Conservation (phyloP, 1,140 invertebrate species). For the Bombus cullumanus region DNA sequence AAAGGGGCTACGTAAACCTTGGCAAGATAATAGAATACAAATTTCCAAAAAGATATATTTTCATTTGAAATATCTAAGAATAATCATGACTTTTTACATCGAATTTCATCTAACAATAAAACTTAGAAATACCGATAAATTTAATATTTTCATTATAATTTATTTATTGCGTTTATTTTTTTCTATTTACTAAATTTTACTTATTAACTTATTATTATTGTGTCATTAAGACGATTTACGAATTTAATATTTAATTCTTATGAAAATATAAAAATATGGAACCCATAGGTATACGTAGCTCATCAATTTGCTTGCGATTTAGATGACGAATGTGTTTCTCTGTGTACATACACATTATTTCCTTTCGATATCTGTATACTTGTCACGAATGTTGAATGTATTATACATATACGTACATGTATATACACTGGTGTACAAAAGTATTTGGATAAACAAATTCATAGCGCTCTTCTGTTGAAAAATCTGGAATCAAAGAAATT, state of each 20-base stretch:
- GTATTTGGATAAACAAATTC: too few relatives aligned
- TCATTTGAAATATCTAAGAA: too few relatives aligned
- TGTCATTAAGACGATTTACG: too few relatives aligned
- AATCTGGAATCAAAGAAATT: too few relatives aligned
- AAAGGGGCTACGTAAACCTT: background rate
- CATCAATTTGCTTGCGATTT: constrained; percentile 14
- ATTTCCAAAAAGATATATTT: too few relatives aligned
- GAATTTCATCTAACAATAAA: too few relatives aligned
- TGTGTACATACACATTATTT: constrained; percentile 13
- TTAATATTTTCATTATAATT: background rate
- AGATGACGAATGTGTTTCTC: background rate
- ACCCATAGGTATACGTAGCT: background rate
- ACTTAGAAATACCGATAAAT: background rate
- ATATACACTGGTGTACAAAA: background rate
- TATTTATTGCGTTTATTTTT: background rate
- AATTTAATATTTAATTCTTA: too few relatives aligned
- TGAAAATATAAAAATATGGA: too few relatives aligned
- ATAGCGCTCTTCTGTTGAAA: too few relatives aligned
- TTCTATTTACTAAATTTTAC: background rate
- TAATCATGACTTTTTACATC: too few relatives aligned
- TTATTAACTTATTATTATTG: background rate
- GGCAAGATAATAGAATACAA: too few relatives aligned
- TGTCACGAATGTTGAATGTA: background rate
- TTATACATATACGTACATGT: background rate
- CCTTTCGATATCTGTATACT: background rate